Conservation (phyloP, 2,888 invertebrate species). For the Omphaloscelis lunosa region DNA sequence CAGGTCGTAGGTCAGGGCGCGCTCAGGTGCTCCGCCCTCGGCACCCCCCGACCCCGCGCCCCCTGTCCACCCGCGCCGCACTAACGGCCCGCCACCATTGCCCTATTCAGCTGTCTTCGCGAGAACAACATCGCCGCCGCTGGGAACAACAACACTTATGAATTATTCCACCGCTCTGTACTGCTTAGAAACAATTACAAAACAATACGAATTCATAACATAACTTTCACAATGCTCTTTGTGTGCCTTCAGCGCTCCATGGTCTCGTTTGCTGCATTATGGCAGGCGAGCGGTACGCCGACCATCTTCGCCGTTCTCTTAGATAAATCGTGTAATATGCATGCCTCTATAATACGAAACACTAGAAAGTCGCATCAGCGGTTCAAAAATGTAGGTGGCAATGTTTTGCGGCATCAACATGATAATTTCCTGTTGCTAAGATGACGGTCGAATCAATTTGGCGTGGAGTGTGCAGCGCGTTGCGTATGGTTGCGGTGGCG, state of each 20-base stretch:
- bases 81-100: conserved; percentile 85
- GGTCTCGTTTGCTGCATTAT: conserved; percentile 69
- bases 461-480: conserved; percentile 74
- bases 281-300: conserved; percentile 43
- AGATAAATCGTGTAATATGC: conserved; percentile 53
- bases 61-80: conserved; percentile 71
- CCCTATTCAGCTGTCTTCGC: conserved; percentile 89
- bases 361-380: conserved; percentile 72
- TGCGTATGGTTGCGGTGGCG: conserved; percentile 77
- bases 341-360: conserved; percentile 57
- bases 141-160: conserved; percentile 87
- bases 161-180: conserved; percentile 87
- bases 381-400: conserved; percentile 67
- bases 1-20: conserved; percentile 91
- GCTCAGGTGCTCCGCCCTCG: conserved; percentile 90
- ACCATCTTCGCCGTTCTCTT: conserved; percentile 65
- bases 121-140: conserved; percentile 84
- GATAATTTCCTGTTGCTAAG: conserved; percentile 85
- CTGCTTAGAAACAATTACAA: conserved; percentile 88
- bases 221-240: conserved; percentile 85
- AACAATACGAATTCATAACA: conserved; percentile 87
- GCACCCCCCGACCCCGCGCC: conserved; percentile 68
- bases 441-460: conserved; percentile 86
- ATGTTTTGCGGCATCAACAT: conserved; percentile 75
- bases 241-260: conserved; percentile 76